Conservation (phyloP, 1,140 invertebrate species). For the Luehdorfia chinensis region DNA sequence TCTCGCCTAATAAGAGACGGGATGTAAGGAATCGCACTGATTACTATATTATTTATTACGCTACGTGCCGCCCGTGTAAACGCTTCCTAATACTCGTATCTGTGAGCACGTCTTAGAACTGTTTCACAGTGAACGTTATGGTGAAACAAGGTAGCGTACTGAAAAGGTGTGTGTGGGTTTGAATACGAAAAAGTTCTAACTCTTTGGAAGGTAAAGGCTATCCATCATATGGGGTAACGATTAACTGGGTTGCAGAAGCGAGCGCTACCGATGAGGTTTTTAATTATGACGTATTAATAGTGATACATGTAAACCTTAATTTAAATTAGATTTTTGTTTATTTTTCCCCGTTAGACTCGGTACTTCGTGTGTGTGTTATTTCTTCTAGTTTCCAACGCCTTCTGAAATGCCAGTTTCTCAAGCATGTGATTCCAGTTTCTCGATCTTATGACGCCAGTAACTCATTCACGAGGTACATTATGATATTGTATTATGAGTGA, state of each 20-base stretch:
- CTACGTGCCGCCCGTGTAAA: slow-evolving; percentile 71
- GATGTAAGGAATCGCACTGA: slow-evolving; percentile 74
- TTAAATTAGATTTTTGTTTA: no score
- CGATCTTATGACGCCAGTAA: no score
- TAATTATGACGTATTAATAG: slow-evolving; percentile 11
- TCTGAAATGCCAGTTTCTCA: no score
- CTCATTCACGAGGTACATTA: no score
- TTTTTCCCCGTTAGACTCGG: no score
- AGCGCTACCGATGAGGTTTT: slow-evolving; percentile 44
- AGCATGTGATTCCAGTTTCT: no score
- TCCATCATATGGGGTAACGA: slow-evolving; percentile 50
- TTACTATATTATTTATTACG: slow-evolving; percentile 76
- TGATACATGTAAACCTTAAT: no score
- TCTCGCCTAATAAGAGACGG: slow-evolving; percentile 70
- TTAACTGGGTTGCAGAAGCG: slow-evolving; percentile 44
- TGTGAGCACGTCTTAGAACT: slow-evolving; percentile 47
- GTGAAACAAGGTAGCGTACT: slow-evolving; percentile 3
- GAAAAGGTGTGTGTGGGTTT: slow-evolving; percentile 7
- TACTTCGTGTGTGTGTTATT: no score
- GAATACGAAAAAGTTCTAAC: slow-evolving; percentile 40
- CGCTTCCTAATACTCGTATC: slow-evolving; percentile 67
- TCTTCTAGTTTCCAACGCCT: no score
- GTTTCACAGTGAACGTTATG: slow-evolving; percentile 30
- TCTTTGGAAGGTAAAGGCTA: slow-evolving; percentile 29
- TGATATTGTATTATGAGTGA: no score